A percentile compares a stretch with the other conserved stretches of the same genome.
Evolutionary conservation across 2,888 invertebrate genomes (phyloP).

Genomic region (Drosophila algonquin): DNA sequence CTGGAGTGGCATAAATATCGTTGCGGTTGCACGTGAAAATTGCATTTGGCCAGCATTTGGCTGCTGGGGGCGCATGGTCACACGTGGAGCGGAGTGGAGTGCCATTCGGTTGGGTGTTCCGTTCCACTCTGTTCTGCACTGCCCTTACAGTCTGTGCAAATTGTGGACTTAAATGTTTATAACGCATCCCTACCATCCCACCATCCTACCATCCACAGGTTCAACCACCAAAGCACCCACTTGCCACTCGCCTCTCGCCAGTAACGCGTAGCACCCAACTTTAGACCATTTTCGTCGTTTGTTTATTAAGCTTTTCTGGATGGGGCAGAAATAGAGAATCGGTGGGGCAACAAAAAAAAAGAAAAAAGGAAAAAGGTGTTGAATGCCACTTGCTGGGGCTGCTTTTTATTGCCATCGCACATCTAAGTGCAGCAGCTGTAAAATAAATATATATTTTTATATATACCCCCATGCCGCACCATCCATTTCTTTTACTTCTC

Average conservation of each 20-base stretch:
- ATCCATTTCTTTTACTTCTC: constrained; percentile 56
- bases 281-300: constrained; percentile 64
- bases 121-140: constrained; percentile 9
- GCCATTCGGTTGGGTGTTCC: constrained; percentile 23
- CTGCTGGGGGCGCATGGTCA: constrained; percentile 35
- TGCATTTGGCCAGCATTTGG: constrained; percentile 73
- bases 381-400: constrained; percentile 74
- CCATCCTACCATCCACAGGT: neutral
- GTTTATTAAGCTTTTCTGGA: constrained; percentile 74
- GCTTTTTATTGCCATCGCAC: constrained; percentile 71
- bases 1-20: constrained; percentile 79
- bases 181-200: constrained; percentile 40
- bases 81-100: constrained; percentile 20
- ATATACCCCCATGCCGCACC: constrained; percentile 49
- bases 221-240: neutral
- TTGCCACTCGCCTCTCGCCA: neutral
- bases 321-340: neutral
- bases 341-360: neutral
- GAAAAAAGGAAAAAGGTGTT: constrained; percentile 62
- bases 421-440: constrained; percentile 79
- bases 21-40: constrained; percentile 80
- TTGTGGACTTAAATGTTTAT: constrained; percentile 81
- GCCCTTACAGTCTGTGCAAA: constrained; percentile 70
- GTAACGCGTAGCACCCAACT: constrained; percentile 35
- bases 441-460: constrained; percentile 80